Conservation (phyloP, 2,797 vertebrate species). For the Fringilla coelebs region DNA sequence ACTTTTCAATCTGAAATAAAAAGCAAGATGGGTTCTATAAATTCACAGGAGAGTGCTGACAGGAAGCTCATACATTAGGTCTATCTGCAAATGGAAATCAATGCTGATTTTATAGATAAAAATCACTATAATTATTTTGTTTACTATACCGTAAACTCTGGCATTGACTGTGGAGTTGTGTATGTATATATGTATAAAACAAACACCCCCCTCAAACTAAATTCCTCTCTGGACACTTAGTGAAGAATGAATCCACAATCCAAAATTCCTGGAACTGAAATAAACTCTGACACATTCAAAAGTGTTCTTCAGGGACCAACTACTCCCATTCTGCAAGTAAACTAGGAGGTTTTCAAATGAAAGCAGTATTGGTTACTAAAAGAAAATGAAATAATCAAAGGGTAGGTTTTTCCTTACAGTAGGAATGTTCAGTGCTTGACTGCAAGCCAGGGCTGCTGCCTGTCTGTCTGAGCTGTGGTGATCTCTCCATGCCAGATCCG, state of each 20-base stretch:
- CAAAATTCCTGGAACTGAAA: not conserved
- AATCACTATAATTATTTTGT: not conserved
- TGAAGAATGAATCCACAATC: not conserved
- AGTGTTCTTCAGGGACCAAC: not conserved
- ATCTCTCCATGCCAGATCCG: conserved; percentile 2
- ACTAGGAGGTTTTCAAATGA: not conserved
- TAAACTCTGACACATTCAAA: not conserved
- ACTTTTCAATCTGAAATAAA: conserved; percentile 44
- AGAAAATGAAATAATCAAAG: not conserved
- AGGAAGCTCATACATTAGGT: not conserved
- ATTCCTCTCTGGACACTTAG: not conserved
- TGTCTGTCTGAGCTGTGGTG: not conserved
- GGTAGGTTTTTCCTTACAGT: conserved; percentile 53
- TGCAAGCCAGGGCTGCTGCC: not conserved
- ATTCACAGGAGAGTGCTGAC: not conserved
- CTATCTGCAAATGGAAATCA: not conserved
- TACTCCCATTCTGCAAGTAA: not conserved
- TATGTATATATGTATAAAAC: not conserved
- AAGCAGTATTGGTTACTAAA: not conserved
- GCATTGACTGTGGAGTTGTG: not conserved
- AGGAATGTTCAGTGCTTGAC: not conserved
- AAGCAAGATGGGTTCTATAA: not conserved
- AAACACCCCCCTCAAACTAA: not conserved
- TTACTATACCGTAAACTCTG: not conserved
- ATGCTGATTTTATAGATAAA: not conserved